Evolutionary conservation across 1,140 invertebrate genomes (phyloP), one percentile per base, ranked within the genome.

Genomic region (Antheraea mylitta): DNA sequence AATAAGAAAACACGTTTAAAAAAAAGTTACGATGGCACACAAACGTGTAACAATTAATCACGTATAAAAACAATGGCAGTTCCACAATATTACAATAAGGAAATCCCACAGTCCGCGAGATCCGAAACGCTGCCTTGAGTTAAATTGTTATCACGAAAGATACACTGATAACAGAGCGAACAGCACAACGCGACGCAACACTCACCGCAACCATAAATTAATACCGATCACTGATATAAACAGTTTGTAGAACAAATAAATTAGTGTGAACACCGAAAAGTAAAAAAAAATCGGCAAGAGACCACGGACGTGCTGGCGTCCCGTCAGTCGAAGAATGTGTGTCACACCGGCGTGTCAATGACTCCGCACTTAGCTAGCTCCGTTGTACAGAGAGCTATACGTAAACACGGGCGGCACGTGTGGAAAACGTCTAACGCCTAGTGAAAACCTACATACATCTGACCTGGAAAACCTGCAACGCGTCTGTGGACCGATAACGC

Each of bases 331-430:
- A 65, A 70, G 85, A 91, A 91, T 87, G 85, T 89, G 76, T 91
- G 89, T 91, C 89, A 91, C 69, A 75, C 72, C 75, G 64, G 38
- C 37, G 82, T 82, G 89, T 91, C 89, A 91, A 81, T 85, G 89
- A 89, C 87, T 85, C 79, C 70, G 64, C 64, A 64, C 30, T 61
- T 61, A 64, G 64, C 64, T 65, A 38, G 64, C 38, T 45, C 36
- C 62, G 62, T 13, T 64, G 30, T 16, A 37, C 11, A 37, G n/a
- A 9, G 22, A 37, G 61, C 61, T 67, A 68, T 78, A 80, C 78
- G 86, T 90, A 90, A 88, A 90, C 86, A 88, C 77, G 75, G 70
- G 22, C 70, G 69, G 74, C 86, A 87, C 85, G 86, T 85, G 84
- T 77, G 64, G 64, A 48, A 65, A 65, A 65, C 61, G 30, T 45